Conservation (phyloP, 2,888 invertebrate species). For the Poecilus cupreus region DNA sequence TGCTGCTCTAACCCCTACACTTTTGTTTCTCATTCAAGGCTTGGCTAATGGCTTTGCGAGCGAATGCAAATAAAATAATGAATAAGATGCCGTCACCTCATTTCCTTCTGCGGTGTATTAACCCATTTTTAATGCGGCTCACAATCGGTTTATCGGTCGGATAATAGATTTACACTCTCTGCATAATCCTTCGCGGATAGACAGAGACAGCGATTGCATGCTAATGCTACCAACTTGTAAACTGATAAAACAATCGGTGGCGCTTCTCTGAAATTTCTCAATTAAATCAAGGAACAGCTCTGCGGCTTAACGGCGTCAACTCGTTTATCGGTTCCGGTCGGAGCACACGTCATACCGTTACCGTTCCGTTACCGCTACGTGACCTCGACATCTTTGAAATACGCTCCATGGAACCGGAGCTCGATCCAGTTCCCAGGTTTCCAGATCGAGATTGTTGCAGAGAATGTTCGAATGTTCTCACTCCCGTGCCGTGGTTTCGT, state of each 20-base stretch:
- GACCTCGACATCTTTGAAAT: constrained; percentile 31
- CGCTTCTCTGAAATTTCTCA: constrained; percentile 55
- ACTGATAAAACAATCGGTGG: constrained; percentile 57
- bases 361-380: constrained; percentile 33
- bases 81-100: constrained; percentile 21
- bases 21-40: constrained; percentile 27
- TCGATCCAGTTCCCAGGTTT: not conserved
- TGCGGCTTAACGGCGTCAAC: constrained; percentile 52
- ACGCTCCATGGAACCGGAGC: not conserved
- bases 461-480: not conserved
- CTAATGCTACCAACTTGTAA: constrained; percentile 54
- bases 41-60: constrained; percentile 6
- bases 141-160: not conserved
- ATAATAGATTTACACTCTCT: constrained; percentile 32
- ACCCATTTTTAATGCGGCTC: not conserved
- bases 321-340: constrained; percentile 59
- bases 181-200: constrained; percentile 3
- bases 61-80: constrained; percentile 40
- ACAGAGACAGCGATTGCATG: constrained; percentile 31
- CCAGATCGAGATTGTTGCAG: not conserved
- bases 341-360: constrained; percentile 57
- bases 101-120: not conserved
- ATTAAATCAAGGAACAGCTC: constrained; percentile 56
- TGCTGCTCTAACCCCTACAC: constrained; percentile 1
- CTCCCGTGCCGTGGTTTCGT: not conserved